Evolutionary conservation across 2,888 invertebrate species (phyloP), one percentile per base, ranked within the genome.

Genomic region (Operophtera brumata): DNA sequence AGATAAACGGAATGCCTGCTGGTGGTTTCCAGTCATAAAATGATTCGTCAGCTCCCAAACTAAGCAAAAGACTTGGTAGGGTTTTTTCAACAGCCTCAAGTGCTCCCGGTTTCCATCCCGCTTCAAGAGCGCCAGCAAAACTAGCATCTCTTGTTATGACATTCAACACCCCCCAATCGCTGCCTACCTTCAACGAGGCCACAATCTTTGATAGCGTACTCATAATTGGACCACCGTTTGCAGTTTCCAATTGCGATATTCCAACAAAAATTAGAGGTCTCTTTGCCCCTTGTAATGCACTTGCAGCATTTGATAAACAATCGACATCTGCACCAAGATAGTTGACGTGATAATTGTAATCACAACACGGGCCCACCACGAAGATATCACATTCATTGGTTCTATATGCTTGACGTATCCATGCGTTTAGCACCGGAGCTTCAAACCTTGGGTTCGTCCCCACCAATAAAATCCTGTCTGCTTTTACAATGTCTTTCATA

Each of bases 401-500:
- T 35, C 97, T 91, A 83, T 96, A 99, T 46, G 95, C 94, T 84
- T 99, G 98, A 47, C 99, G 93, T 62, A 99, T 94, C 77, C 99
- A 93, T 0, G 98, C 95, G 80, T 99, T 99, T 45, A 99, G 90
- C 45, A 99, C 90, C 0, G 99, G 98, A 9, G 99, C 99, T 87
- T 99, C 99, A 77, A 96, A 98, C 64, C 99, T 93, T 1, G 99
- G 98, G 90, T 99, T 99, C 1, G 99, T 98, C 42, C 99, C 99
- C 56, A 99, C 93, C 35, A 99, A 88, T 20, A 99, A 80, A 55
- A 99, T 93, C 60, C 94, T 92, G 86, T 99, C 99, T 11, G 99
- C 96, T 46, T 69, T 61, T 12, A 65, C 67, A 25, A 88, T 65
- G 70, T 98, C 95, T 84, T 98, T 98, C 61, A 99, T 92, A 36